Conservation (phyloP, 2,888 invertebrate species). For the Agrotis ipsilon region DNA sequence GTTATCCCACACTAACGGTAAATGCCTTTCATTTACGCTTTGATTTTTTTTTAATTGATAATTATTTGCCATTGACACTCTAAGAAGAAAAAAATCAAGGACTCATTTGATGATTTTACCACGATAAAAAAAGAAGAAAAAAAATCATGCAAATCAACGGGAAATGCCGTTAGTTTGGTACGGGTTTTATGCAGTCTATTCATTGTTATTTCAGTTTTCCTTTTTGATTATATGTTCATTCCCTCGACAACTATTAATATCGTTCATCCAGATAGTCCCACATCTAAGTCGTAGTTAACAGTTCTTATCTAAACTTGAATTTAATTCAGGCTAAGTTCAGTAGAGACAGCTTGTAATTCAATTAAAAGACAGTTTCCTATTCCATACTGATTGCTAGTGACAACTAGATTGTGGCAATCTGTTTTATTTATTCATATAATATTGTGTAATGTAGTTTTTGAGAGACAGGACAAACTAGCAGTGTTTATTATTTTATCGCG, state of each 20-base stretch:
- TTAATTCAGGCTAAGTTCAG: constrained; percentile 66
- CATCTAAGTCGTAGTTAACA: constrained; percentile 65
- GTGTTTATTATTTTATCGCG: not conserved
- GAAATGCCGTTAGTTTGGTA: no score
- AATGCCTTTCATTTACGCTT: no score
- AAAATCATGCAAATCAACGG: no score
- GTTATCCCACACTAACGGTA: no score
- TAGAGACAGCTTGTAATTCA: constrained; percentile 67
- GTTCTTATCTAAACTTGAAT: constrained; percentile 70
- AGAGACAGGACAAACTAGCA: constrained; percentile 1
- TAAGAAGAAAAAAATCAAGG: no score
- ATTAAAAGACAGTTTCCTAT: constrained; percentile 58
- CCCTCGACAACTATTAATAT: constrained; percentile 9
- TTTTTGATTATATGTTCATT: not conserved
- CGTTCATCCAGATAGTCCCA: constrained; percentile 53
- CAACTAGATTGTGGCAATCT: constrained; percentile 19
- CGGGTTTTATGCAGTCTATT: no score
- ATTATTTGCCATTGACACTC: no score
- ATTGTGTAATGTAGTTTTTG: not conserved
- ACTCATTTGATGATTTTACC: no score
- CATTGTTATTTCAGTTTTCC: no score
- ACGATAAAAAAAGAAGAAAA: no score
- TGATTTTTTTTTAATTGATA: no score
- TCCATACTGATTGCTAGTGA: constrained; percentile 26
- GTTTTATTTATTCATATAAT: not conserved